Evolutionary conservation across 2,113 vertebrate genomes (phyloP).

Genomic region (Forbesichthys agassizii): DNA sequence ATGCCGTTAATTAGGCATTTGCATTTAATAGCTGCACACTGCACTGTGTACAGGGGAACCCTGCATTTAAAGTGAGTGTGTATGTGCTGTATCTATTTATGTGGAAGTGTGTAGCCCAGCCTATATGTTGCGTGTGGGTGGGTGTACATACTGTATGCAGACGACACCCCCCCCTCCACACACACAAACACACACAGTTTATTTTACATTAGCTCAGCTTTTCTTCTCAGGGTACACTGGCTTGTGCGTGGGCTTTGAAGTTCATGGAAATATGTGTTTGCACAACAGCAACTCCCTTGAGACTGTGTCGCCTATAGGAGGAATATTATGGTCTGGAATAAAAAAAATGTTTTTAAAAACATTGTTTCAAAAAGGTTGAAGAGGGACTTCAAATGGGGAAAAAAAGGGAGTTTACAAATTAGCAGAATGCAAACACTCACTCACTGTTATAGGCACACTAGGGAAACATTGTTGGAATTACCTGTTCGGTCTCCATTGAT

Average conservation of each 20-base stretch:
- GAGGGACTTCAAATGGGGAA: conserved; percentile 11
- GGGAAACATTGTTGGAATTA: conserved; percentile 25
- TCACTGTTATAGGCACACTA: conserved; percentile 18
- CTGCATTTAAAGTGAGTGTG: background rate
- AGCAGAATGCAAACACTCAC: too few relatives aligned
- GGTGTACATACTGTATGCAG: conserved; percentile 1
- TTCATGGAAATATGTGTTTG: conserved; percentile 45
- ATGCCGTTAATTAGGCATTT: conserved; percentile 65
- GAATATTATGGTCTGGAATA: conserved; percentile 48
- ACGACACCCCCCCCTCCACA: background rate
- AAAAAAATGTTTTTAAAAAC: conserved; percentile 40
- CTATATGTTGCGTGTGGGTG: background rate
- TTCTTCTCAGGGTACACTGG: conserved; percentile 26
- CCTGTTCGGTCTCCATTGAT: background rate
- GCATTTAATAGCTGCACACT: conserved; percentile 15
- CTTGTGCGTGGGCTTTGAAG: conserved; percentile 54
- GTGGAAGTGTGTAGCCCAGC: background rate
- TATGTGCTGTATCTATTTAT: background rate
- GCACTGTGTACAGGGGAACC: conserved; percentile 32
- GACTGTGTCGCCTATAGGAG: conserved; percentile 31
- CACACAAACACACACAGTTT: conserved; percentile 7
- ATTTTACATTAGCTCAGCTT: conserved; percentile 34
- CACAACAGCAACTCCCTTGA: conserved; percentile 36
- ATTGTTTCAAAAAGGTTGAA: conserved; percentile 37
- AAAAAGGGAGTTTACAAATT: too few relatives aligned